phyloP scores from a whole-genome alignment of 2,797 vertebrate species.

The Picus viridis region DNA sequence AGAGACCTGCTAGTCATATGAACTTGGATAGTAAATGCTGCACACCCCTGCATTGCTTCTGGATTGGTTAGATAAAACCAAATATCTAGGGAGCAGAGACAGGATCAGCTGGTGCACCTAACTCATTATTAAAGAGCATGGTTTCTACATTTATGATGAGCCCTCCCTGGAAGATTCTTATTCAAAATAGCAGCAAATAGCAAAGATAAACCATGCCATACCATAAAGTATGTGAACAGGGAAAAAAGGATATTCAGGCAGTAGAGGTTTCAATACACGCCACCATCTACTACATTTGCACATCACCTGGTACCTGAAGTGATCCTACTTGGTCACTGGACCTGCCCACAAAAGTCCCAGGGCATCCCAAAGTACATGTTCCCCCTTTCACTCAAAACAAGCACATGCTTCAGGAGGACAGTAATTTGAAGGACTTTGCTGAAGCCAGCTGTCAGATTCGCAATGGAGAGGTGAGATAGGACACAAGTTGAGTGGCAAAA shows the following conservation, averaged over 20 bases:
- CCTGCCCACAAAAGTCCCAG: background rate
- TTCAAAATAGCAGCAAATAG: background rate
- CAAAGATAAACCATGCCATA: background rate
- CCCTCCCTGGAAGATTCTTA: background rate
- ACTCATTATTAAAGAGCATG: accelerated
- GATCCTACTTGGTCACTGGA: accelerated
- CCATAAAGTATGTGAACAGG: background rate
- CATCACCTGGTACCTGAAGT: background rate
- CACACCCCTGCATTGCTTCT: background rate
- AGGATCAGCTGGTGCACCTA: background rate
- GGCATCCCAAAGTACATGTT: accelerated
- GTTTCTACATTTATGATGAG: background rate
- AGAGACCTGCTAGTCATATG: background rate
- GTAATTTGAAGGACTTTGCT: background rate
- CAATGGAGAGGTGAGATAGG: background rate
- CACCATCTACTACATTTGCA: background rate
- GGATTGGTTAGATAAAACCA: background rate
- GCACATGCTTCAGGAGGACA: background rate
- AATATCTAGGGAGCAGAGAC: background rate
- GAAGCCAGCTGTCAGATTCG: background rate
- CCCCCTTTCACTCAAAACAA: background rate
- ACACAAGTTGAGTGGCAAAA: background rate
- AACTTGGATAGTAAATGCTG: background rate
- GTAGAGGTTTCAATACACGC: background rate
- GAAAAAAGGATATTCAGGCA: background rate